phyloP scores from a whole-genome alignment of 1,140 invertebrate species.

The Drosophila tani region DNA sequence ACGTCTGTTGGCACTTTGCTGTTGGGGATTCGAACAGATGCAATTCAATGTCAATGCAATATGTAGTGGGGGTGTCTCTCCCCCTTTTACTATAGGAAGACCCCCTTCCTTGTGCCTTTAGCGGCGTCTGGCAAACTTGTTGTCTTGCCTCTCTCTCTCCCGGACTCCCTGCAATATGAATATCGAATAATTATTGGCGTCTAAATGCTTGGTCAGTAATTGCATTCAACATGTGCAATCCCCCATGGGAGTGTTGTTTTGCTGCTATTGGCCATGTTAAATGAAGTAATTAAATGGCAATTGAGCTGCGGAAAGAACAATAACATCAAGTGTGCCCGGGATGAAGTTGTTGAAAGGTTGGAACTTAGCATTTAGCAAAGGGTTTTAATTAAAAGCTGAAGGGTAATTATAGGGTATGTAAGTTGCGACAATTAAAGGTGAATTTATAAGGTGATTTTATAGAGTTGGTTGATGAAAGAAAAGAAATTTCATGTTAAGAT shows the following conservation, averaged over 20 bases:
- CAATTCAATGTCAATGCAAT: constrained; percentile 63
- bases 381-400: constrained; percentile 6
- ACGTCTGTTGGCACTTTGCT: constrained; percentile 53
- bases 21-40: constrained; percentile 35
- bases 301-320: constrained; percentile 31
- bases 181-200: constrained; percentile 63
- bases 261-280: constrained; percentile 25
- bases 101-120: background rate
- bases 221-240: constrained; percentile 58
- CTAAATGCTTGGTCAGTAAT: constrained; percentile 54
- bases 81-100: background rate
- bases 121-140: constrained; percentile 43
- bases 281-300: constrained; percentile 60
- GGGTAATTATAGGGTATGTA: constrained; percentile 6
- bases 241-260: constrained; percentile 24
- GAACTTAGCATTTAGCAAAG: constrained; percentile 3
- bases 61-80: constrained; percentile 12
- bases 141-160: constrained; percentile 5
- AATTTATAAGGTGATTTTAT: background rate
- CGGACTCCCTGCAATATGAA: constrained; percentile 26
- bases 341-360: constrained; percentile 33
- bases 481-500: background rate
- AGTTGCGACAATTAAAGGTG: constrained; percentile 13
- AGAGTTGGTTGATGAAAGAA: background rate
- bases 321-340: constrained; percentile 12